These are phyloP conservation scores for Okapia johnstoni DNA, from an alignment of 2,113 vertebrate species.

Conservation along the genomic window DNA sequence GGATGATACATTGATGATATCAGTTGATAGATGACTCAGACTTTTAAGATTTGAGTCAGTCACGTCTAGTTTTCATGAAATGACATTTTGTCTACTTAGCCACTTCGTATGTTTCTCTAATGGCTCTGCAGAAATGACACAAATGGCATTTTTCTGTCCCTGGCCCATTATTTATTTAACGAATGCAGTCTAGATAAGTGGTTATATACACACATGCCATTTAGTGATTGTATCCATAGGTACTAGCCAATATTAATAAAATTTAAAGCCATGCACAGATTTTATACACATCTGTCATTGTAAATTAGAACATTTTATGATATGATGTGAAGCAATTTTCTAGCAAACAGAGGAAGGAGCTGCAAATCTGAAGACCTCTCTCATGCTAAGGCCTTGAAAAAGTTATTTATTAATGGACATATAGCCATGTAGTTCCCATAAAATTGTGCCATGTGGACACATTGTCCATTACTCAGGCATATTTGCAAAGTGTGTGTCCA, in stretches of 20 bases:
- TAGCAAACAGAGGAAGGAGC: slow-evolving; percentile 12
- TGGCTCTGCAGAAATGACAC: neutral
- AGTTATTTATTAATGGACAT: slow-evolving; percentile 22
- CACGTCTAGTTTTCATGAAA: neutral
- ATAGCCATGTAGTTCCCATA: neutral
- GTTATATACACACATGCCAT: neutral
- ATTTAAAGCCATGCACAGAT: slow-evolving; percentile 5
- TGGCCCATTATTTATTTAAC: slow-evolving; percentile 17
- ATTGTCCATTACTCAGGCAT: neutral
- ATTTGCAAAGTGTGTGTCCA: neutral
- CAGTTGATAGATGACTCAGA: neutral
- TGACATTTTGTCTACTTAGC: neutral
- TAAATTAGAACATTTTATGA: slow-evolving; percentile 46
- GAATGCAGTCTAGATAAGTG: neutral
- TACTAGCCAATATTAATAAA: slow-evolving; percentile 36
- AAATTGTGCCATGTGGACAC: neutral
- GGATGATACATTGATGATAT: neutral
- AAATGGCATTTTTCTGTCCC: neutral
- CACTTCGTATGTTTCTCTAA: neutral
- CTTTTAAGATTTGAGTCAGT: slow-evolving; percentile 21
- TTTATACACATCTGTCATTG: slow-evolving; percentile 47
- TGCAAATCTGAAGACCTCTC: slow-evolving; percentile 4
- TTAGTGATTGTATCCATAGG: neutral
- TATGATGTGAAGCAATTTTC: slow-evolving; percentile 26
- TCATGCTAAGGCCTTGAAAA: neutral